Conservation (phyloP, 2,113 vertebrate genomes). For the Eubucco bourcierii region DNA sequence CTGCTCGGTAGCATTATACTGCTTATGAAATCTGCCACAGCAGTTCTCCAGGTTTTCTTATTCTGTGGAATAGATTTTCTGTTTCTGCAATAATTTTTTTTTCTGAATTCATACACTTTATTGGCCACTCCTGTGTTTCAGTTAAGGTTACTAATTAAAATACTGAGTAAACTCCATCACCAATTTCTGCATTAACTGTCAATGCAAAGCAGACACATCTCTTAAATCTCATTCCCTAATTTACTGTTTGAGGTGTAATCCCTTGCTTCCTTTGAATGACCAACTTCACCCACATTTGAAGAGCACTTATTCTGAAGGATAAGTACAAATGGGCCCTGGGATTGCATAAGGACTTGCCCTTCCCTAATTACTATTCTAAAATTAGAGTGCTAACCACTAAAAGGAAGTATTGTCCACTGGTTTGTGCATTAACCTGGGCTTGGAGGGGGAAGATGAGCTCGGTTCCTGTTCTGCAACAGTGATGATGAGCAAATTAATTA, state of each 20-base stretch:
- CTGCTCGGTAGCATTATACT: not conserved
- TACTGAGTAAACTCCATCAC: not conserved
- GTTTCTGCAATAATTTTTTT: not conserved
- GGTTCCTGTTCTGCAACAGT: slow-evolving; percentile 27
- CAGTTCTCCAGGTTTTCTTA: not conserved
- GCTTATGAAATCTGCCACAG: not conserved
- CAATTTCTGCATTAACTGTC: not conserved
- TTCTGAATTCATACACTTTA: slow-evolving; percentile 6
- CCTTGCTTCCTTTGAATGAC: not conserved
- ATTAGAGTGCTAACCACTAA: slow-evolving; percentile 6
- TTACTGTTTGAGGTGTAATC: not conserved
- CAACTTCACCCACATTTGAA: not conserved
- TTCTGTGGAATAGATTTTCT: not conserved
- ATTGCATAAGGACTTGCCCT: not conserved
- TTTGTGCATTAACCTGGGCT: not conserved
- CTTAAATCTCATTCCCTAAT: not conserved
- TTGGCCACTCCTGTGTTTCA: slow-evolving; percentile 7
- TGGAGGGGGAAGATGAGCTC: not conserved
- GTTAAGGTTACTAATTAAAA: slow-evolving; percentile 21
- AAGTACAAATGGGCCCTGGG: not conserved
- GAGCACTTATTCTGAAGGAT: not conserved
- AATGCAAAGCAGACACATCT: not conserved
- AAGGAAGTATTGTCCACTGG: not conserved
- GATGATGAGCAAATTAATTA: not conserved
- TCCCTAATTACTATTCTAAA: slow-evolving; percentile 21